Conservation (phyloP, 2,888 invertebrate species). For the Drosophila crucigera region DNA sequence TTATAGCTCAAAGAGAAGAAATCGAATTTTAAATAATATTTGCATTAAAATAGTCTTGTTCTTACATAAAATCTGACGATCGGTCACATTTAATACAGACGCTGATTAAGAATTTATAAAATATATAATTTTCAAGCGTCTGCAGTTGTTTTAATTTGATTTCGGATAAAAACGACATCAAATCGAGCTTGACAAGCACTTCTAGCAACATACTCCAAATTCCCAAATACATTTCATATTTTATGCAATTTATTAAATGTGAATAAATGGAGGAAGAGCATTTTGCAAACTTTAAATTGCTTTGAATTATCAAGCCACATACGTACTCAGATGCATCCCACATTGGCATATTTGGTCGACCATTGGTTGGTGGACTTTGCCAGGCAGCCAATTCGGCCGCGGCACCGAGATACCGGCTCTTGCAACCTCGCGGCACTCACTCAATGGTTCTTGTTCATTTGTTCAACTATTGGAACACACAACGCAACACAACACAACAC, state of each 20-base stretch:
- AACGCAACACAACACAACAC: conserved; percentile 6
- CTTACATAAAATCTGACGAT: neutral
- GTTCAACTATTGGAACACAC: conserved; percentile 53
- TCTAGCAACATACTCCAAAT: neutral
- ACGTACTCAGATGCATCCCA: conserved; percentile 29
- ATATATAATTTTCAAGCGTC: neutral
- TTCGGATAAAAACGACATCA: neutral
- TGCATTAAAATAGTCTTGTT: neutral
- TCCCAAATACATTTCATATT: neutral
- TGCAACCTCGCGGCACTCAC: conserved; percentile 25
- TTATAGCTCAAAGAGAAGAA: neutral
- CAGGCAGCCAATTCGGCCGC: conserved; percentile 55
- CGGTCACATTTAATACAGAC: neutral
- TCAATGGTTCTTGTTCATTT: conserved; percentile 66
- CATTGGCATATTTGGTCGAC: conserved; percentile 40
- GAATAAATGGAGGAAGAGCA: neutral
- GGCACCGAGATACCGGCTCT: conserved; percentile 26
- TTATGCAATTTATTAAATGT: neutral
- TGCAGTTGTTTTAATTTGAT: neutral
- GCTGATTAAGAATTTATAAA: neutral
- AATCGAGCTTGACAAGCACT: neutral
- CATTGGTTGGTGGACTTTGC: conserved; percentile 54
- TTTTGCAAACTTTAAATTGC: conserved; percentile 4
- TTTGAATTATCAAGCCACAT: conserved; percentile 14
- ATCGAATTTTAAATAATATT: neutral